These are phyloP conservation scores for Melanogrammus aeglefinus DNA, from an alignment of 2,797 vertebrate genomes.

Conservation along the genomic window DNA sequence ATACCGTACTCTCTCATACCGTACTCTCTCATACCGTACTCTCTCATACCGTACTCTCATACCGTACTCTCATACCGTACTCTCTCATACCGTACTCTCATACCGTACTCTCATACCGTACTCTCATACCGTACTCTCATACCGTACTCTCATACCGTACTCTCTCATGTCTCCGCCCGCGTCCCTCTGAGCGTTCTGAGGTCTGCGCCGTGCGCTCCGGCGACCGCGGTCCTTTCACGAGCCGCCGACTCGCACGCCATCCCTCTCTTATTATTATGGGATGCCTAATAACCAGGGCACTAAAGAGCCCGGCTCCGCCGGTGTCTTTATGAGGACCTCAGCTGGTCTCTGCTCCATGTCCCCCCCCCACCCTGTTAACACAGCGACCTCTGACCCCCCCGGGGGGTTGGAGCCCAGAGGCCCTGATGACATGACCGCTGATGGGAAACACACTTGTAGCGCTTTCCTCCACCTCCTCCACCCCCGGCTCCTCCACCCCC, in stretches of 20 bases:
- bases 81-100: too few species aligned
- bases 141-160: too few species aligned
- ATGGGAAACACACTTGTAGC: slow-evolving; percentile 49
- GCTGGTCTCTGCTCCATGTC: slow-evolving; percentile 17
- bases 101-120: too few species aligned
- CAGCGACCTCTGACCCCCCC: slow-evolving; percentile 17
- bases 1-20: too few species aligned
- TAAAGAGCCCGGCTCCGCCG: too few species aligned
- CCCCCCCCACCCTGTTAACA: slow-evolving; percentile 39
- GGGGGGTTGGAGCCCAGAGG: slow-evolving; percentile 9
- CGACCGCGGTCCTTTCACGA: too few species aligned
- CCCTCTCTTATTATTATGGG: not conserved
- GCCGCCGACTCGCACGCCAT: not conserved
- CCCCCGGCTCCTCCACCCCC: not conserved
- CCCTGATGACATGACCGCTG: slow-evolving; percentile 46
- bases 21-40: too few species aligned
- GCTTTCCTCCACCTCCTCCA: too few species aligned
- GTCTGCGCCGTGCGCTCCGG: not conserved
- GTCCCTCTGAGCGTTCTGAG: not conserved
- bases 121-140: too few species aligned
- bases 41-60: too few species aligned
- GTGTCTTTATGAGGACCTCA: slow-evolving; percentile 3
- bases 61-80: too few species aligned
- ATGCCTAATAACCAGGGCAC: not conserved
- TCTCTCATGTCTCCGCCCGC: too few species aligned